These are phyloP conservation scores for Macroramphosus scolopax DNA, from an alignment of 2,797 vertebrate genomes.

Conservation along the genomic window DNA sequence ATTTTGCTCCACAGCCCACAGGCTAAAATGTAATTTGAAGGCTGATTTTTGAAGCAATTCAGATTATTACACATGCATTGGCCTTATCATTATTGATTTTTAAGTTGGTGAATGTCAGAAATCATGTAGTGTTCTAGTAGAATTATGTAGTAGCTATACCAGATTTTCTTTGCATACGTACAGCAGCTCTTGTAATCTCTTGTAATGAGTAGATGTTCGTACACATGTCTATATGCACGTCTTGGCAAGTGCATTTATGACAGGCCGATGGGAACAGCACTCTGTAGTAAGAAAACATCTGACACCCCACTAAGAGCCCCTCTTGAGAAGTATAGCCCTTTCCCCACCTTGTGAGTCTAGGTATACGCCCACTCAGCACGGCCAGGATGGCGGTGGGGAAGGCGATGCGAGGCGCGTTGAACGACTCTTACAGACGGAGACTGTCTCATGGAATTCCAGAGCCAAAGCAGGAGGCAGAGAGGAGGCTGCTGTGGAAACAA, in stretches of 20 bases:
- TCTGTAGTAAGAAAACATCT: conserved; percentile 41
- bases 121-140: conserved; percentile 28
- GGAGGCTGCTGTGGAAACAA: conserved; percentile 78
- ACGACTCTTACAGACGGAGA: conserved; percentile 56
- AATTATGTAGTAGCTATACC: conserved; percentile 6
- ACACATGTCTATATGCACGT: conserved; percentile 12
- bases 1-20: conserved; percentile 21
- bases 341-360: conserved; percentile 21
- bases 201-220: conserved; percentile 9
- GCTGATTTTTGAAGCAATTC: conserved; percentile 28
- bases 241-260: conserved; percentile 11
- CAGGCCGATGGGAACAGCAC: conserved; percentile 47
- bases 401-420: conserved; percentile 23
- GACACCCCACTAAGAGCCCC: conserved; percentile 35
- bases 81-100: conserved; percentile 44
- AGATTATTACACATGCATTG: conserved; percentile 25
- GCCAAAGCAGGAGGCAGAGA: conserved; percentile 72
- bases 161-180: neutral
- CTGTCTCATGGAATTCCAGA: conserved; percentile 75
- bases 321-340: conserved; percentile 29
- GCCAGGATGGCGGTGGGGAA: conserved; percentile 21
- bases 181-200: conserved; percentile 12
- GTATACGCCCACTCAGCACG: conserved; percentile 23
- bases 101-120: conserved; percentile 47
- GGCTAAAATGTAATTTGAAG: conserved; percentile 20